Evolutionary conservation across 2,113 vertebrate species (phyloP), one percentile per base, ranked within the genome.

Genomic region (Planiliza haematocheilus): DNA sequence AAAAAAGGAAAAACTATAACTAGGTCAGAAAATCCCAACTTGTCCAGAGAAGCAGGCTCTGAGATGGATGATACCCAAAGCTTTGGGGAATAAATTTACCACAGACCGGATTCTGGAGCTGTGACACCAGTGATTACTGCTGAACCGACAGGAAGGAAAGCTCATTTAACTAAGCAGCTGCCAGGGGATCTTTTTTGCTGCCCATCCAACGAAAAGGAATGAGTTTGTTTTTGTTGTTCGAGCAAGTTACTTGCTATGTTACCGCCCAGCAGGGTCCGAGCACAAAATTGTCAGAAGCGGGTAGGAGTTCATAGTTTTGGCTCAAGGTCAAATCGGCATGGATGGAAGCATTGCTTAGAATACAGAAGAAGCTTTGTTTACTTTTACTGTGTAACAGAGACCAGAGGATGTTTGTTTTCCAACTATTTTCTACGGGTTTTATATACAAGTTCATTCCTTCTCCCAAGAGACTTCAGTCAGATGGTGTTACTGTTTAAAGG

Each of bases 161-260:
- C 77, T 89, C 60, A 81, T 87, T 81, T 86, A 78, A 79, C 71
- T 74, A 70, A 75, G 49, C n/a, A 56, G 66, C 70, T 49, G 69
- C 59, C 74, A 59, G 24, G 41, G 74, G 66, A 55, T 75, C 55
- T 39, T 50, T n/a, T 67, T 55, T 51, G 38, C 62, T 70, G 16
- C 58, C 41, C 41, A 67, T 60, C 10, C 51, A 55, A 63, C 4
- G 11, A 74, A 57, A 55, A 50, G 53, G 61, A 71, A 62, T 14
- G 51, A 48, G 41, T n/a, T n/a, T n/a, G 48, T 61, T n/a, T 55
- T 21, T 0, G 43, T 58, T 36, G 58, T 70, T 20, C 13, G 48
- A 63, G 10, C 46, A 66, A 50, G 34, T 66, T 56, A 21, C 52
- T 59, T 1, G 4, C 53, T 43, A 37, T 73, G 63, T 53, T 55